These are phyloP conservation scores for Cephus rjabovi DNA, from an alignment of 2,888 invertebrate species.

Conservation along the genomic window DNA sequence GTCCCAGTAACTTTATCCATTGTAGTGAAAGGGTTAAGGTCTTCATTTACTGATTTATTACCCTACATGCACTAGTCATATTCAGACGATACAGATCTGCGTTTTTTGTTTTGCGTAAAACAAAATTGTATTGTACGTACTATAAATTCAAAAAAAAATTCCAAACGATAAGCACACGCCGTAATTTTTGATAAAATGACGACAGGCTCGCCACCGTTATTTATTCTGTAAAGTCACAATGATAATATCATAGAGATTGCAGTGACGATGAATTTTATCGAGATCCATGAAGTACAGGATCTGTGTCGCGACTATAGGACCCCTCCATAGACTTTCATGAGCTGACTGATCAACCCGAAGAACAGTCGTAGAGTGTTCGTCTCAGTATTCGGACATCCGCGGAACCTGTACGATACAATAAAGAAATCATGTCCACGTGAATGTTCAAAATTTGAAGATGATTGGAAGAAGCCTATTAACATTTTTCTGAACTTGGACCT, in stretches of 20 bases:
- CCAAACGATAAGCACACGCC: background rate
- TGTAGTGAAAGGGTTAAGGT: too few species aligned
- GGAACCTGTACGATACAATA: slow-evolving; percentile 11
- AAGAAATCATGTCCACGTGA: background rate
- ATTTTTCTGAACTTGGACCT: background rate
- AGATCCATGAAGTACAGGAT: background rate
- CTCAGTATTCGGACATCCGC: slow-evolving; percentile 29
- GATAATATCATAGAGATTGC: background rate
- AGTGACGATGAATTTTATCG: background rate
- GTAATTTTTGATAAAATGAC: background rate
- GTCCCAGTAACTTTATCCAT: too few species aligned
- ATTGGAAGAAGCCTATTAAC: background rate
- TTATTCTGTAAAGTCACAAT: background rate
- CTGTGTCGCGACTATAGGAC: background rate
- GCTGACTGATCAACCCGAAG: slow-evolving; percentile 21
- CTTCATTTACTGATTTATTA: too few species aligned
- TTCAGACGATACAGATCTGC: too few species aligned
- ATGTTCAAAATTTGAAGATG: background rate
- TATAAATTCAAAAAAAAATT: background rate
- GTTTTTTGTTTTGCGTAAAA: background rate
- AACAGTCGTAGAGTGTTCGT: slow-evolving; percentile 35
- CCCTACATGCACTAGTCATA: too few species aligned
- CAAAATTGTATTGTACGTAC: background rate
- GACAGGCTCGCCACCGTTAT: background rate
- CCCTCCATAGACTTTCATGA: slow-evolving; percentile 19